Percentiles rank a stretch among this genome's conserved stretches.
Evolutionary conservation across 2,797 vertebrate species (phyloP).

Genomic region (Epinephelus awoara): DNA sequence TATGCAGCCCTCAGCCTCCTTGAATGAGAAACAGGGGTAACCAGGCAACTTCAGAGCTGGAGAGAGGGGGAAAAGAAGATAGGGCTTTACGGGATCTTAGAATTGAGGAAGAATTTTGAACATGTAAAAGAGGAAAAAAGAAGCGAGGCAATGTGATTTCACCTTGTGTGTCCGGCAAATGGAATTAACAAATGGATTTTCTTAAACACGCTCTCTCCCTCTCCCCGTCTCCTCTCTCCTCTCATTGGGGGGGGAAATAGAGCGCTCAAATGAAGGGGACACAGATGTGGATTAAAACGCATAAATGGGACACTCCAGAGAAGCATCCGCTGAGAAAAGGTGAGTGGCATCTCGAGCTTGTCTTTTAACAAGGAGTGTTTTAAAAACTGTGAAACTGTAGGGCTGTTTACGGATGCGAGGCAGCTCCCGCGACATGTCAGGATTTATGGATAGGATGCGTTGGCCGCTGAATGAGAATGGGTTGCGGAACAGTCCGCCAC

Average conservation of each 20-base stretch:
- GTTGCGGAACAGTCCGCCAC: constrained; percentile 62
- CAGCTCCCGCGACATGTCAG: constrained; percentile 51
- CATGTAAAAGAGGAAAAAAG: constrained; percentile 23
- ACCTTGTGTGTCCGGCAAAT: constrained; percentile 73
- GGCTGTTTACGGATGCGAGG: constrained; percentile 62
- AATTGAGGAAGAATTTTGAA: constrained; percentile 62
- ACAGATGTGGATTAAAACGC: constrained; percentile 84
- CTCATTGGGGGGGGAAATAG: constrained; percentile 58
- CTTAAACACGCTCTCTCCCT: constrained; percentile 65
- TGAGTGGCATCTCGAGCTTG: constrained; percentile 66
- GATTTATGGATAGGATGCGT: constrained; percentile 70
- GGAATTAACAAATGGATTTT: constrained; percentile 84
- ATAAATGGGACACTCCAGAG: constrained; percentile 75
- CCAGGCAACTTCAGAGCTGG: constrained; percentile 85
- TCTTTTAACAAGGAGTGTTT: constrained; percentile 24
- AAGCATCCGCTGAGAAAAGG: constrained; percentile 69
- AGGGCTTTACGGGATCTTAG: constrained; percentile 55
- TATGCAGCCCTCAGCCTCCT: constrained; percentile 79
- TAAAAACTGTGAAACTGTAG: constrained; percentile 44
- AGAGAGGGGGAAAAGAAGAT: constrained; percentile 55
- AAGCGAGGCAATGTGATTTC: constrained; percentile 72
- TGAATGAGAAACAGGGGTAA: constrained; percentile 86
- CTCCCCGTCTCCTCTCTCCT: constrained; percentile 35
- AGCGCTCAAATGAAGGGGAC: constrained; percentile 78
- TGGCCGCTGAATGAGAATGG: constrained; percentile 55